Conservation (phyloP, 2,888 invertebrate species). For the Troides oblongomaculatus region DNA sequence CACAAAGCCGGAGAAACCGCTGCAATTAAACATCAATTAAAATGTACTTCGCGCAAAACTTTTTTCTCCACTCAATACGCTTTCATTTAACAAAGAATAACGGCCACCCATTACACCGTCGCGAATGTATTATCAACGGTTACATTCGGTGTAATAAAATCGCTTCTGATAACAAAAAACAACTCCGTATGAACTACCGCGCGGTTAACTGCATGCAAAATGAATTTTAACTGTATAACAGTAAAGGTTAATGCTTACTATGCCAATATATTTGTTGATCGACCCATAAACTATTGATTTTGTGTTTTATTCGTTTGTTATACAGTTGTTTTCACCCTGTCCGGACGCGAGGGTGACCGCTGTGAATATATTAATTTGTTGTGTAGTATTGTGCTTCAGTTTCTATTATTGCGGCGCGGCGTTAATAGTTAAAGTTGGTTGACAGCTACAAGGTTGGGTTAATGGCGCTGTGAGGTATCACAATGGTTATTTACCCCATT, state of each 20-base stretch:
- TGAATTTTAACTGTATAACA: not conserved
- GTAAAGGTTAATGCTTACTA: conserved; percentile 21
- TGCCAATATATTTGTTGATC: not conserved
- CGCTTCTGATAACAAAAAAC: conserved; percentile 51
- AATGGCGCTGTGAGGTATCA: conserved; percentile 64
- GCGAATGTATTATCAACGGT: conserved; percentile 56
- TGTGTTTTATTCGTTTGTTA: not conserved
- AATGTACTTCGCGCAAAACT: conserved; percentile 36
- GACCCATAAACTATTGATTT: not conserved
- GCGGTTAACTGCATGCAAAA: not conserved
- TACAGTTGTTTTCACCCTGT: conserved; percentile 25
- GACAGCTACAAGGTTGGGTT: conserved; percentile 66
- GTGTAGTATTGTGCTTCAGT: conserved; percentile 65
- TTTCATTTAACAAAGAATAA: conserved; percentile 44
- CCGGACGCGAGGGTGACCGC: conserved; percentile 55
- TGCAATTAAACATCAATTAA: conserved; percentile 36
- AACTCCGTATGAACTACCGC: conserved; percentile 23
- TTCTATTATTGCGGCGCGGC: conserved; percentile 68
- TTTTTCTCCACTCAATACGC: conserved; percentile 37
- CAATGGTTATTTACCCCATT: conserved; percentile 65
- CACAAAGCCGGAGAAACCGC: conserved; percentile 13
- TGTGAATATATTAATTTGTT: conserved; percentile 76
- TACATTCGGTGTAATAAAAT: conserved; percentile 55
- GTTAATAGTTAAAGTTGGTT: conserved; percentile 72
- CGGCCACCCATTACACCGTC: conserved; percentile 51